These are phyloP conservation scores for Netelia virgata DNA, from an alignment of 2,888 invertebrate genomes.

Conservation along the genomic window DNA sequence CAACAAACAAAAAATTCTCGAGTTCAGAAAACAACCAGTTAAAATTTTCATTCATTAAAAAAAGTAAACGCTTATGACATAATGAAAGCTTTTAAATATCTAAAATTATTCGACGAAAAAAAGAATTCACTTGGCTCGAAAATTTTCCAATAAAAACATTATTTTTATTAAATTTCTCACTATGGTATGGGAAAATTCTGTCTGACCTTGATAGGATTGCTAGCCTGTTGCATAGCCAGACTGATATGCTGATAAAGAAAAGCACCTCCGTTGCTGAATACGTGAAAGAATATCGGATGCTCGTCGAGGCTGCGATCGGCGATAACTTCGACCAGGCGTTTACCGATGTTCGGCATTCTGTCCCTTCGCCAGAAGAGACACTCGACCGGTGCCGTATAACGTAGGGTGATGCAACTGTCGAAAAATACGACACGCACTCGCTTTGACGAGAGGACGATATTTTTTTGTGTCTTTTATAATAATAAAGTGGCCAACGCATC, in stretches of 20 bases:
- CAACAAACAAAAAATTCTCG: no score
- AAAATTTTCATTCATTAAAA: no score
- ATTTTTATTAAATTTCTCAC: no score
- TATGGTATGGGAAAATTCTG: conserved; percentile 32
- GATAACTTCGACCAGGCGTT: conserved; percentile 88
- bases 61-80: no score
- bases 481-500: neutral
- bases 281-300: conserved; percentile 91
- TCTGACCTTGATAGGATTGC: conserved; percentile 86
- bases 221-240: conserved; percentile 86
- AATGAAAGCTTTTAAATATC: no score
- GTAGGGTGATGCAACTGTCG: conserved; percentile 89
- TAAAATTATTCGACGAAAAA: no score
- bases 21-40: no score
- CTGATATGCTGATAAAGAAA: conserved; percentile 90
- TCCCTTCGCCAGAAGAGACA: conserved; percentile 88
- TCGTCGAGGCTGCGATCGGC: conserved; percentile 89
- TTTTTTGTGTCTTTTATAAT: conserved; percentile 12
- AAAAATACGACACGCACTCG: conserved; percentile 32
- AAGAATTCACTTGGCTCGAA: neutral
- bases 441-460: conserved; percentile 32
- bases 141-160: no score
- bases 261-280: conserved; percentile 92
- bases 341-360: conserved; percentile 88
- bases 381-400: conserved; percentile 90